Evolutionary conservation across 2,888 invertebrate genomes (phyloP).

Genomic region (Cryptophagus acutangulus): DNA sequence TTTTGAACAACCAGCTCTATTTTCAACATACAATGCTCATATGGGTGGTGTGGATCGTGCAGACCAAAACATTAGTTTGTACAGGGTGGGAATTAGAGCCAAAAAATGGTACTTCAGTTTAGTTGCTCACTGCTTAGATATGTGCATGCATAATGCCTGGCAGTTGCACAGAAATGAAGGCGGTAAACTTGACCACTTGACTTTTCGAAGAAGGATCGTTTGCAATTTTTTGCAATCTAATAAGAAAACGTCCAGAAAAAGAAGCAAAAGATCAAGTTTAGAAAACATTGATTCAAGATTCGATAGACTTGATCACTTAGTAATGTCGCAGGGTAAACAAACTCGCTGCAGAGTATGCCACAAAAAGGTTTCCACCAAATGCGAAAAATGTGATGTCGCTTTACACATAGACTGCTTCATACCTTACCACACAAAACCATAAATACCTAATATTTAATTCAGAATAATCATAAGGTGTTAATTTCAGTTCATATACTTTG

Average conservation of each 20-base stretch:
- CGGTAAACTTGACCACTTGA: slow-evolving; percentile 25
- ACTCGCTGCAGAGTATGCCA: slow-evolving; percentile 8
- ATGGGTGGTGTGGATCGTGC: slow-evolving; percentile 25
- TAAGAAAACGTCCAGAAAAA: slow-evolving; percentile 6
- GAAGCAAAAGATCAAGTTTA: slow-evolving; percentile 8
- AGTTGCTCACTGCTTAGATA: slow-evolving; percentile 21
- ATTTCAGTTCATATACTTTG: no score
- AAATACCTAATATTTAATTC: no score
- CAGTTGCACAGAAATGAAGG: slow-evolving; percentile 10
- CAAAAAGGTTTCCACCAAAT: slow-evolving; percentile 8
- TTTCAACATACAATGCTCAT: slow-evolving; percentile 16
- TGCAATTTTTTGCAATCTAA: slow-evolving; percentile 8
- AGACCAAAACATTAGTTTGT: slow-evolving; percentile 29
- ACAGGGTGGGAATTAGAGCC: slow-evolving; percentile 24
- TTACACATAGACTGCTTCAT: slow-evolving; percentile 14
- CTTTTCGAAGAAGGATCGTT: slow-evolving; percentile 22
- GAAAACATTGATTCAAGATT: slow-evolving; percentile 11
- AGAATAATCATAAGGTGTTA: no score
- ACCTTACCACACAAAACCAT: no score
- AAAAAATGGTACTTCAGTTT: slow-evolving; percentile 30
- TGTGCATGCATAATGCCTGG: slow-evolving; percentile 24
- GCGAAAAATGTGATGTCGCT: slow-evolving; percentile 12
- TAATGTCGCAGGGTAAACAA: slow-evolving; percentile 11
- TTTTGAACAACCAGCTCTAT: slow-evolving; percentile 11
- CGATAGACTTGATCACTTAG: slow-evolving; percentile 9